Base-by-base conservation (phyloP, 64 coral and sea anemone species). In the Stichodactyla helianthus region DNA sequence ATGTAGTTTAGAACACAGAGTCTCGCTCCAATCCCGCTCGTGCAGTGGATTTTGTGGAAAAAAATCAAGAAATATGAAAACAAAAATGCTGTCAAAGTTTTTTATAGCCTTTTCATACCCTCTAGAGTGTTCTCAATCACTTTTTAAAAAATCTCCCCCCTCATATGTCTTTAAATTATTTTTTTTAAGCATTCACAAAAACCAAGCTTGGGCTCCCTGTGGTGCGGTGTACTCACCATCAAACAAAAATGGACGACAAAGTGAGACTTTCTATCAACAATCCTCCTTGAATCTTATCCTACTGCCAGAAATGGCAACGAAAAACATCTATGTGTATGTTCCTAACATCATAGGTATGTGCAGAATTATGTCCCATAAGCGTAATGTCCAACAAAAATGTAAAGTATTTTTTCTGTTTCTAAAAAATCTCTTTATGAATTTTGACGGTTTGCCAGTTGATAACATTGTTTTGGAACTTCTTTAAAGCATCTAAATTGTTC, bases 321-420 rank as follows among this genome's bases (percentile, higher is more conserved):
- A 84, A 61, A 89, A 83, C 23, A 68, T 89, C 26, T 84, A 83
- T 52, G 71, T 89, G 55, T 89, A 83, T 71, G 63, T 89, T 28
- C 88, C 88, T 14, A 89, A 89, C 35, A 54, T 89, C 54, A 89
- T 89, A 63, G 88, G 88, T 89, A 74, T 67, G 88, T 56, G 64
- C 54, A 63, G 44, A 74, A 74, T 35, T 8, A 35, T 31, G 12
- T 74, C 10, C 1, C 7, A 12, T 74, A 13, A 74, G 25, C 11
- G 27, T 13, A 11, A 31, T 31, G 27, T 26, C 20, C 10, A 26
- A 2, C 2, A 8, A 25, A 23, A 79, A 52, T 44, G 77, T 17
- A 79, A 79, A 52, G 6, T 18, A 52, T 11, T 51, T 51, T 17
- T 7, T 18, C 13, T 6, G 60, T 63, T 63, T 63, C 35, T 44